phyloP scores from a whole-genome alignment of 1,140 invertebrate species.

The Notospermus geniculatus region DNA sequence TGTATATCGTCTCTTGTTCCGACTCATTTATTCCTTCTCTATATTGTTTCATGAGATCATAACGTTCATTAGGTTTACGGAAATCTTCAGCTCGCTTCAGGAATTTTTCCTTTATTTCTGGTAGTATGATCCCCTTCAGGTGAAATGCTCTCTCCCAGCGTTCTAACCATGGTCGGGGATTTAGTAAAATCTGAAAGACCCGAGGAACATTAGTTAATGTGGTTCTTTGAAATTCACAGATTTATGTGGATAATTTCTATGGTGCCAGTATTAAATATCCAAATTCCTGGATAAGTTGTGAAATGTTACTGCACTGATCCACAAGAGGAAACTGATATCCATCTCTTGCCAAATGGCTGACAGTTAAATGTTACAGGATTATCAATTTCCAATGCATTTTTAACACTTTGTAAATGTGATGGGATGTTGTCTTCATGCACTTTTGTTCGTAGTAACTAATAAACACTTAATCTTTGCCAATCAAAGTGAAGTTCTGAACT shows the following conservation, averaged over 20 bases:
- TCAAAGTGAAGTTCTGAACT: too few species aligned
- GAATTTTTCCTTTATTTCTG: constrained; percentile 64
- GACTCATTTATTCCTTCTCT: constrained; percentile 81
- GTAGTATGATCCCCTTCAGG: constrained; percentile 66
- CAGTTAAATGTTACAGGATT: constrained; percentile 7
- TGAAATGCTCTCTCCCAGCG: constrained; percentile 76
- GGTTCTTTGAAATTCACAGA: not conserved
- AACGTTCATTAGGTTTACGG: constrained; percentile 77
- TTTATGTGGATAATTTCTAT: not conserved
- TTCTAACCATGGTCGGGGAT: constrained; percentile 80
- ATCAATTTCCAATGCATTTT: too few species aligned
- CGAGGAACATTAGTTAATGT: constrained; percentile 3
- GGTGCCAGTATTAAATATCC: not conserved
- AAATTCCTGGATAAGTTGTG: not conserved
- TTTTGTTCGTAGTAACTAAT: too few species aligned
- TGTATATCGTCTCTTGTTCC: constrained; percentile 80
- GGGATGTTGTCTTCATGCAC: too few species aligned
- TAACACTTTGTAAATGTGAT: too few species aligned
- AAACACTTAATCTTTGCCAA: too few species aligned
- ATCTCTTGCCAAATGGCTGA: not conserved
- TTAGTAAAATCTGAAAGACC: constrained; percentile 68
- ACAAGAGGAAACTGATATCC: not conserved
- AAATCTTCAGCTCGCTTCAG: constrained; percentile 61
- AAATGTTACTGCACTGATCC: not conserved
- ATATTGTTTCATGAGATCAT: constrained; percentile 91